Evolutionary conservation across 2,797 vertebrate species (phyloP), one percentile per base, ranked within the genome.

Genomic region (Anolis apletophallus): DNA sequence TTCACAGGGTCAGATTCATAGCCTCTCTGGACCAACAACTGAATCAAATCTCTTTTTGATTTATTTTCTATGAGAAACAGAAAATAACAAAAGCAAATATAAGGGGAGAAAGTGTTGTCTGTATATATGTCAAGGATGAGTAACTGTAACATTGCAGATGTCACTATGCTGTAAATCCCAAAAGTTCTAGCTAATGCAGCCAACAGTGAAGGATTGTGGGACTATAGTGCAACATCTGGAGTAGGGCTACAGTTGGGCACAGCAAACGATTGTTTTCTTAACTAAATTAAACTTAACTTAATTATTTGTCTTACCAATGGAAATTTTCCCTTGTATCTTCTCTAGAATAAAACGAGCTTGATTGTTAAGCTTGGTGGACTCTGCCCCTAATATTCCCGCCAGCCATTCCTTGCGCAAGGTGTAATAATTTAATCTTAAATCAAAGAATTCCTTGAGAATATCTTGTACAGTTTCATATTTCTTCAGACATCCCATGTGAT

Each of bases 401-500:
- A 98, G 96, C 99, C 99, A 99, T 74, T 99, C 98, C 93, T 98
- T 99, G 93, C 99, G 97, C 92, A 99, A 97, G 90, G 97, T 97
- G 86, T 98, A 99, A 91, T 99, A 99, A 92, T 98, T 97, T 91
- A 99, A 95, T n/a, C 99, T 96, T 89, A 99, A 97, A 93, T 99
- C 98, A 85, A 98, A 99, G 96, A 99, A 99, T 94, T 99, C 98
- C 95, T 97, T 98, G 90, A 99, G 91, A 93, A 99, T 99, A 89
- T 99, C 99, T 36, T 98, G 98, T 73, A 99, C 98, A 0, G 98
- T 98, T 88, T 99, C 99, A 9, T 99, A 99, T 88, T 99, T 97
- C 97, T 99, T 99, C 81, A 99, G 85, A 94, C 99, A 99, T 40
- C 99, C 99, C 98, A 99, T 99, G 94, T 99, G 99, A 95, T 99